Base-by-base conservation (phyloP, 2,113 vertebrate species). In the Embiotoca jacksoni region DNA sequence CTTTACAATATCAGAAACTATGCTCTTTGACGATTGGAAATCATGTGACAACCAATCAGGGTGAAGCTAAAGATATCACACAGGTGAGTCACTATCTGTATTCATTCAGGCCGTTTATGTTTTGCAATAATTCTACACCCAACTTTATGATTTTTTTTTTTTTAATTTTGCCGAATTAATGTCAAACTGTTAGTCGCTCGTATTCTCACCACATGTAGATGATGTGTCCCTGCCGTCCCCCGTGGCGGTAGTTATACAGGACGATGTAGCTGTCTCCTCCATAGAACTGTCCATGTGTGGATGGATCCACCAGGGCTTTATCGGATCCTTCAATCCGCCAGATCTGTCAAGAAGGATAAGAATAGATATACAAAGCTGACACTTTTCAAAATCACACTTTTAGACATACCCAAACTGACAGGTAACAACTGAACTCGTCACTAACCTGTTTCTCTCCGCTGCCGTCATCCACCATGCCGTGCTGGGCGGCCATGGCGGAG, bases 231-330 rank as follows among this genome's bases (percentile, higher is more conserved):
- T 91, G 95, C 7, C 96, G 96, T 71, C 94, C 94, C 0, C 88
- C 94, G 0, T 97, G 96, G 5, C 67, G 91, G 84, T 99, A 99
- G 81, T 95, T 92, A 70, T 99, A 99, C 31, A 97, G 91, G 89
- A 99, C 96, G 83, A 99, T 98, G 82, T 99, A 99, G 86, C 98
- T 97, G 91, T 99, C 98, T 15, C 98, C 98, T 0, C 98, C 98
- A 0, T 97, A 99, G 93, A 99, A 99, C 94, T 98, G 97, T 15
- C 98, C 98, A 0, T 97, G 94, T 0, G 92, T 94, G 2, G 95
- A 89, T 0, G 95, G 94, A 67, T 95, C 88, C 83, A 99, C 97
- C 0, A 89, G 86, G 58, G 96, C 95, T 85, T 99, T 99, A 65
- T 93, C 89, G 0, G 96, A 91, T 7, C 95, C 96, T 88, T 99